Conservation (phyloP, 1,140 invertebrate genomes). For the Brachionus sp. region DNA sequence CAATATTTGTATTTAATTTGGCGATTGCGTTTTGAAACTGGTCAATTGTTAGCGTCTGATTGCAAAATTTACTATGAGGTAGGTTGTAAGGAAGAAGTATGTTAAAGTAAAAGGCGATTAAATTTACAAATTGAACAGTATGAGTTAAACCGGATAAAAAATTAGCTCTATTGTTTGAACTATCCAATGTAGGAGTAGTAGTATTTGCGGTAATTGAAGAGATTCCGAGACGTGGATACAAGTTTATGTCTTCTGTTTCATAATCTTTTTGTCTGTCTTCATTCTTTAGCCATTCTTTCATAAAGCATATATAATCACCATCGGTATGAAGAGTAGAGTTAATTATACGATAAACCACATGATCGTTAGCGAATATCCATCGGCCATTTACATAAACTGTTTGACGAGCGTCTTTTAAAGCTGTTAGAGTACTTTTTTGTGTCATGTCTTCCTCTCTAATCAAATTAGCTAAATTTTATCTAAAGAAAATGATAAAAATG, state of each 20-base stretch:
- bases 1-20: slow-evolving; percentile 44
- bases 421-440: slow-evolving; percentile 43
- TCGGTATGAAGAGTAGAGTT: slow-evolving; percentile 12
- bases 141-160: slow-evolving; percentile 30
- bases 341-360: slow-evolving; percentile 31
- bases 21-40: slow-evolving; percentile 44
- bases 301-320: background rate
- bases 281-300: background rate
- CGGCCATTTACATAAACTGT: slow-evolving; percentile 39
- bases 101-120: slow-evolving; percentile 42
- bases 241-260: background rate
- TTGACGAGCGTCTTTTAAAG: slow-evolving; percentile 41
- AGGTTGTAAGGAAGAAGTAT: slow-evolving; percentile 34
- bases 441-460: slow-evolving; percentile 38
- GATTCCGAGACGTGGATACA: background rate
- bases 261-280: slow-evolving; percentile 22
- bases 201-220: background rate
- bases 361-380: slow-evolving; percentile 41
- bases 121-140: slow-evolving; percentile 43
- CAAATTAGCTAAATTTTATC: background rate
- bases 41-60: background rate
- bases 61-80: slow-evolving; percentile 40
- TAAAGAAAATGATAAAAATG: background rate
- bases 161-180: background rate
- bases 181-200: background rate